Evolutionary conservation across 2,888 invertebrate species (phyloP), one percentile per base, ranked within the genome.

Genomic region (Agriotes lineatus): DNA sequence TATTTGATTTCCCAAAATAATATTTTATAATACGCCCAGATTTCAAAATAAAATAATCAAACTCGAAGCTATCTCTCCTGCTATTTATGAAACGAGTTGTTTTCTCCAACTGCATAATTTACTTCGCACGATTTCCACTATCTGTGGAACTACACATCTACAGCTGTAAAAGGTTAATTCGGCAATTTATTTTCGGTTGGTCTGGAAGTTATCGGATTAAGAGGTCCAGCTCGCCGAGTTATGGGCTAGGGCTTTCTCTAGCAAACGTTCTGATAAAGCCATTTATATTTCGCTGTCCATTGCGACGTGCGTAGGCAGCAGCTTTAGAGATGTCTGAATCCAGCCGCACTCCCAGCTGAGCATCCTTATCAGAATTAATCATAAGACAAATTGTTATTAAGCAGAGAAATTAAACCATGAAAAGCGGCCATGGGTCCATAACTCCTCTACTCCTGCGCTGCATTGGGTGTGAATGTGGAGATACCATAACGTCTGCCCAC

Each of bases 401-500:
- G 25, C n/a, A 63, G 44, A 57, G 16, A 57, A 64, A 64, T 50
- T 58, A 25, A 50, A 50, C 22, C 18, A 37, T 18, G 20, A 65
- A 58, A 57, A 37, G 37, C 25, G 3, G 25, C 22, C 54, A 58
- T 68, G 58, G 58, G 37, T 57, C 63, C 25, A 33, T 33, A 66
- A 59, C 56, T 48, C 45, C 62, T 66, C 56, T 60, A 50, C 22
- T 57, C 62, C 35, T 42, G 39, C 25, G 5, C 39, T 50, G 14
- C 56, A 52, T 18, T 73, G 73, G 73, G 73, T 67, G 73, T 71
- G 73, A 73, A 58, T 70, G 68, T 65, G 57, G 63, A 67, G 63
- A 63, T 71, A 65, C 66, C 67, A 73, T 68, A 68, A 61, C 63
- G 60, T 52, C 68, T 56, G 50, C 73, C 73, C 66, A 73, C 73